phyloP scores from a whole-genome alignment of 2,113 vertebrate species.

The Percopsis transmontana region DNA sequence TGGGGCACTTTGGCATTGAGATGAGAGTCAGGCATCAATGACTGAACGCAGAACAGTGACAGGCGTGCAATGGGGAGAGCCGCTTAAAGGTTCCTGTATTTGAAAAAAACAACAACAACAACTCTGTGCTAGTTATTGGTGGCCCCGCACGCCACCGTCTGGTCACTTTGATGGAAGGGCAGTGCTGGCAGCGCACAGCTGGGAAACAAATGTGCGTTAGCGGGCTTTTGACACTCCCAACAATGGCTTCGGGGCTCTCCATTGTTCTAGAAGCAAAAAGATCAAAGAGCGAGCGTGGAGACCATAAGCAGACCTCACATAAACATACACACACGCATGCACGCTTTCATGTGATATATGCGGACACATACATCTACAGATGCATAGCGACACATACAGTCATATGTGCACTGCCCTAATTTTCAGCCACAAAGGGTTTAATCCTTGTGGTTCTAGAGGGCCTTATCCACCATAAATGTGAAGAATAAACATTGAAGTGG shows the following conservation, averaged over 20 bases:
- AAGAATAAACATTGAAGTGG: conserved; percentile 8
- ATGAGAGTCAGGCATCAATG: conserved; percentile 41
- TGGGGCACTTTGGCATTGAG: conserved; percentile 37
- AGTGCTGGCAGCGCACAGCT: conserved; percentile 12
- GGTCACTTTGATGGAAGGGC: conserved; percentile 7
- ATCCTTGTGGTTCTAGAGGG: conserved; percentile 18
- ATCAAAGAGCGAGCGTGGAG: conserved; percentile 42
- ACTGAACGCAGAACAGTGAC: conserved; percentile 49
- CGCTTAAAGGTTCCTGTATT: conserved; percentile 45
- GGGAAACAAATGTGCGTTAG: conserved; percentile 38
- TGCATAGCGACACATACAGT: not conserved
- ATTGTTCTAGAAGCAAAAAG: conserved; percentile 14
- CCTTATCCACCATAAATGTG: not conserved
- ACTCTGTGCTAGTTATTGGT: conserved; percentile 19
- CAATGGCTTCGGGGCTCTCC: conserved; percentile 16
- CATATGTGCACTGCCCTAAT: not conserved
- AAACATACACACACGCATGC: conserved; percentile 18
- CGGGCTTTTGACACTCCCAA: conserved; percentile 32
- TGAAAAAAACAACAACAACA: too few species aligned
- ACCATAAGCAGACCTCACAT: conserved; percentile 40
- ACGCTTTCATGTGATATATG: not conserved
- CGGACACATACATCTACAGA: conserved; percentile 5
- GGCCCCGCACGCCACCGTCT: conserved; percentile 15
- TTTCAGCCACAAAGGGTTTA: conserved; percentile 7
- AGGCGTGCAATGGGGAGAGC: conserved; percentile 29